phyloP scores from a whole-genome alignment of 2,888 invertebrate species.

The Gonocerus acuteangulatus region DNA sequence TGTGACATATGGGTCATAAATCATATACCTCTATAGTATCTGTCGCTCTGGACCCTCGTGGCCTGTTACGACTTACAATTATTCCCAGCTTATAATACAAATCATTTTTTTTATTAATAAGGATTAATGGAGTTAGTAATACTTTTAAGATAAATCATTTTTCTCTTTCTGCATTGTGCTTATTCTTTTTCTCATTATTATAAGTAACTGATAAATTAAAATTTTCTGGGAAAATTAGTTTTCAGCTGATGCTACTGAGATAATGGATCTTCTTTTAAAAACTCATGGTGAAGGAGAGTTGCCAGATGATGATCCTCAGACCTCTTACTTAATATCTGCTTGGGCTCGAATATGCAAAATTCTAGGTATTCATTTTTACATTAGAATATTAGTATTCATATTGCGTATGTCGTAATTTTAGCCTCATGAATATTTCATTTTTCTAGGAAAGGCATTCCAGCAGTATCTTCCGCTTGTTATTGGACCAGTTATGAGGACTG shows the following conservation, averaged over 20 bases:
- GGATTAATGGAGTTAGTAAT: too few species aligned
- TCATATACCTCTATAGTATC: too few species aligned
- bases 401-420: neutral
- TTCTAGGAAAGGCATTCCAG: slow-evolving; percentile 66
- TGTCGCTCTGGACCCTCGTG: too few species aligned
- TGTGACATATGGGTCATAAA: too few species aligned
- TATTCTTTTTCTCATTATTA: slow-evolving; percentile 27
- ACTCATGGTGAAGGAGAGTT: slow-evolving; percentile 78
- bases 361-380: slow-evolving; percentile 49
- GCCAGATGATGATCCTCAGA: slow-evolving; percentile 92
- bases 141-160: neutral
- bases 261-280: slow-evolving; percentile 89
- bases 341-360: slow-evolving; percentile 99
- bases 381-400: neutral
- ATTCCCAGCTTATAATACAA: too few species aligned
- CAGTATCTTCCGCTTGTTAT: slow-evolving; percentile 91
- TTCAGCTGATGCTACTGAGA: slow-evolving; percentile 82
- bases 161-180: neutral
- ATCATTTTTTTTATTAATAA: too few species aligned
- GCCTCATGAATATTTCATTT: neutral
- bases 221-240: too few species aligned
- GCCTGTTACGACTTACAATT: too few species aligned
- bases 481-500: slow-evolving; percentile 86
- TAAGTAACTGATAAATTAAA: too few species aligned
- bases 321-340: slow-evolving; percentile 94